These are phyloP conservation scores for Erebia palarica DNA, from an alignment of 2,888 invertebrate genomes.

Conservation along the genomic window DNA sequence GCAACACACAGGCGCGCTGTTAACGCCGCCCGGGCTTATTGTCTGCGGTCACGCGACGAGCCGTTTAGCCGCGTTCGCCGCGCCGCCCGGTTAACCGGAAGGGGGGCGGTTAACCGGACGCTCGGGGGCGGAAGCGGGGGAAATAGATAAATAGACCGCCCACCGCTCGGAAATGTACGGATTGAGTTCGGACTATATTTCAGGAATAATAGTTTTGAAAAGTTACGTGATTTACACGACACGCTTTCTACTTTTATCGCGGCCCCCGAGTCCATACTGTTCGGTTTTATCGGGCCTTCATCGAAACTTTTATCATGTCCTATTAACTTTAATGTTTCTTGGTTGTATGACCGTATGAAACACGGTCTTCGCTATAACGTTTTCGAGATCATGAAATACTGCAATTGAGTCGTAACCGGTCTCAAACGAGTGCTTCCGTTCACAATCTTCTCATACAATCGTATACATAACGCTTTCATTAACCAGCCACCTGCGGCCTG, in stretches of 20 bases:
- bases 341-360: constrained; percentile 24
- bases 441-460: constrained; percentile 5
- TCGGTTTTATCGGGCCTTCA: constrained; percentile 45
- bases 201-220: constrained; percentile 81
- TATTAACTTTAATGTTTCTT: constrained; percentile 27
- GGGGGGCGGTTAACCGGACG: constrained; percentile 82
- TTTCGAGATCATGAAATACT: not conserved
- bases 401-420: constrained; percentile 9
- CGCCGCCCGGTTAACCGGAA: constrained; percentile 81
- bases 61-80: constrained; percentile 80
- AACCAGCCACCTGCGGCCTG: constrained; percentile 46
- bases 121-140: constrained; percentile 81
- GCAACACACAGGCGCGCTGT: constrained; percentile 82
- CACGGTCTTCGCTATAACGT: constrained; percentile 31
- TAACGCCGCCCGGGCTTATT: constrained; percentile 81
- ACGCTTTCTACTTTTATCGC: constrained; percentile 76
- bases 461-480: constrained; percentile 6
- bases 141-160: constrained; percentile 83
- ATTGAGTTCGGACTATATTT: constrained; percentile 82
- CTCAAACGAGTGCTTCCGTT: not conserved
- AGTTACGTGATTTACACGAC: constrained; percentile 80
- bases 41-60: constrained; percentile 83
- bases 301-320: constrained; percentile 52
- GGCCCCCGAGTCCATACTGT: constrained; percentile 44
- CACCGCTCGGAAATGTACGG: constrained; percentile 82